These are phyloP conservation scores for Micrasema longulum DNA, from an alignment of 1,140 invertebrate genomes.

Conservation along the genomic window DNA sequence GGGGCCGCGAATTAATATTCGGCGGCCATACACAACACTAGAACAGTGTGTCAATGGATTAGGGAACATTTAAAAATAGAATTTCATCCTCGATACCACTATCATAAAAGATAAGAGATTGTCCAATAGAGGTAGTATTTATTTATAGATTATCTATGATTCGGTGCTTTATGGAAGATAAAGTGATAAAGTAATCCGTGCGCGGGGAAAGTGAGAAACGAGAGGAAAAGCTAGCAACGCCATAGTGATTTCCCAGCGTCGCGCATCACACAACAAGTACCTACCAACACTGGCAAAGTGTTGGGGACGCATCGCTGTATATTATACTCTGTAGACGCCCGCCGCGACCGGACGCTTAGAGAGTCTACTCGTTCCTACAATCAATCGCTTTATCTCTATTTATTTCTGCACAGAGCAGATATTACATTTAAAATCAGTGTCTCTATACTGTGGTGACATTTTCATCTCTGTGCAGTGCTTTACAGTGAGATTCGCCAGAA, in stretches of 20 bases:
- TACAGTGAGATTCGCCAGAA: not conserved
- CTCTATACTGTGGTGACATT: conserved; percentile 9
- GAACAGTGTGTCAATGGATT: conserved; percentile 26
- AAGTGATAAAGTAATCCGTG: conserved; percentile 18
- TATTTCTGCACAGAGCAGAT: not conserved
- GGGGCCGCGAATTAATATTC: conserved; percentile 27
- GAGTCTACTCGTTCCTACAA: not conserved
- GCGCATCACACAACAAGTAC: not conserved
- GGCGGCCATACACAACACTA: conserved; percentile 15
- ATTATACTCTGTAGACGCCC: not conserved
- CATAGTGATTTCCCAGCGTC: conserved; percentile 32
- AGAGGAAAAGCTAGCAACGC: conserved; percentile 32
- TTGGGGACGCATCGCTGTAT: too few species aligned
- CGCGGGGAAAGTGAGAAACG: conserved; percentile 37
- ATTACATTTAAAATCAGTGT: conserved; percentile 7
- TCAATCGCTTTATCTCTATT: not conserved
- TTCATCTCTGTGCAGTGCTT: conserved; percentile 8
- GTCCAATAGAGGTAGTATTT: conserved; percentile 7
- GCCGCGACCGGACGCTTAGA: conserved; percentile 2
- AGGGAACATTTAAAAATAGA: conserved; percentile 22
- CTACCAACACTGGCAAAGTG: not conserved
- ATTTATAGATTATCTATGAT: conserved; percentile 27
- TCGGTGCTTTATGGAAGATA: conserved; percentile 26
- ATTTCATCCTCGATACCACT: not conserved
- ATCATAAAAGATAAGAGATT: not conserved